phyloP scores from a whole-genome alignment of 2,113 vertebrate species.

The Brienomyrus brachyistius region DNA sequence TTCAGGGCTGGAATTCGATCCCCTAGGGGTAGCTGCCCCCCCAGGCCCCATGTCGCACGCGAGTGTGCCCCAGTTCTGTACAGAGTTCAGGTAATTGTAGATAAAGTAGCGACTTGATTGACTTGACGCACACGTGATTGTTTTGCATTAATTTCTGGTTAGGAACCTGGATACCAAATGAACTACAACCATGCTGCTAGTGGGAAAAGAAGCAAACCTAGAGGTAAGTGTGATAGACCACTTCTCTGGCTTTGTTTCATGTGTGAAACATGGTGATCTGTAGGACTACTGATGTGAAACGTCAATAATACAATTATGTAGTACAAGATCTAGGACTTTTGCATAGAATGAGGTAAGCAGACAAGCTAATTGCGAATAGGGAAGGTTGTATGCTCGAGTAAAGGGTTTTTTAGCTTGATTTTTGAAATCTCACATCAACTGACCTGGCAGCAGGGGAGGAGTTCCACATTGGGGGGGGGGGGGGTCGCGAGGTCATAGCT shows the following conservation, averaged over 20 bases:
- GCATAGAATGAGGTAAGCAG: background rate
- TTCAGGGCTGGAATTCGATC: constrained; percentile 58
- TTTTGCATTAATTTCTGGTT: background rate
- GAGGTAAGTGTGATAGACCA: constrained; percentile 58
- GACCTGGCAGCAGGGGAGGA: background rate
- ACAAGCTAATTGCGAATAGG: background rate
- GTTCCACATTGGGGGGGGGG: background rate
- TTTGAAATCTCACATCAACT: background rate
- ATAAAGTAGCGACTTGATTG: background rate
- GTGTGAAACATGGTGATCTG: background rate
- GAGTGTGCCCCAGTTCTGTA: constrained; percentile 68
- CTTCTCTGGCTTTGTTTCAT: background rate
- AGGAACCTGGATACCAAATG: constrained; percentile 80
- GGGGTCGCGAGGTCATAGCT: background rate
- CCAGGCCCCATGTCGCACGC: constrained; percentile 61
- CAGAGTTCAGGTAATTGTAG: constrained; percentile 63
- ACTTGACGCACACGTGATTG: background rate
- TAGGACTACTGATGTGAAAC: background rate
- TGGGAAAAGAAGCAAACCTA: constrained; percentile 64
- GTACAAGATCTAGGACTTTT: background rate
- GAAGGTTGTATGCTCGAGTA: background rate
- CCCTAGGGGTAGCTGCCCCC: constrained; percentile 66
- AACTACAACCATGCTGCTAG: constrained; percentile 66
- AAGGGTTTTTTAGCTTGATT: background rate
- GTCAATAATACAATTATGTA: background rate